Conservation (phyloP, 1,140 invertebrate species). For the Marisa cornuarietis region DNA sequence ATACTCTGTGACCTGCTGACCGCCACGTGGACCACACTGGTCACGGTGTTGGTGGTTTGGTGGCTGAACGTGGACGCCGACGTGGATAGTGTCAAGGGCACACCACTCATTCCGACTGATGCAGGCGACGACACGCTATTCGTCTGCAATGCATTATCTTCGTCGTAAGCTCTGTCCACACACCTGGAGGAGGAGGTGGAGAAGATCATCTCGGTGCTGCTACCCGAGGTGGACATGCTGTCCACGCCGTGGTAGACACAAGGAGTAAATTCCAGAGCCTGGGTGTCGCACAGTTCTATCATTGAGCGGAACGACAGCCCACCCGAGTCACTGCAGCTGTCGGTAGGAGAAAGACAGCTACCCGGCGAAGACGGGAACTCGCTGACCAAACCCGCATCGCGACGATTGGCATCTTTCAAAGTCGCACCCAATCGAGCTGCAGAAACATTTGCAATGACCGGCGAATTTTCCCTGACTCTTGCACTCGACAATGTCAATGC, state of each 20-base stretch:
- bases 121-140: neutral
- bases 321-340: conserved; percentile 6
- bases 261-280: neutral
- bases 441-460: too few relatives aligned
- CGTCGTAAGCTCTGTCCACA: too few relatives aligned
- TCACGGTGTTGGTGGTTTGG: neutral
- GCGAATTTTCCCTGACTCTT: too few relatives aligned
- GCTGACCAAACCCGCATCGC: too few relatives aligned
- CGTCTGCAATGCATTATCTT: too few relatives aligned
- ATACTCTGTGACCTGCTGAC: neutral
- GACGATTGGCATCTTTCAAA: too few relatives aligned
- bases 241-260: neutral
- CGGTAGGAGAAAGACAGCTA: neutral
- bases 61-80: neutral
- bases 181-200: conserved; percentile 17
- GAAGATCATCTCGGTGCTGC: conserved; percentile 18
- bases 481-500: too few relatives aligned
- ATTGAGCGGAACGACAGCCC: neutral
- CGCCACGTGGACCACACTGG: neutral
- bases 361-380: neutral
- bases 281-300: conserved; percentile 21
- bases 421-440: too few relatives aligned
- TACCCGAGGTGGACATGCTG: conserved; percentile 19
- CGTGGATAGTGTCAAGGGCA: neutral
- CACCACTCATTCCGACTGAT: neutral